phyloP scores from a whole-genome alignment of 2,113 vertebrate genomes.

The Anolis sagrei region DNA sequence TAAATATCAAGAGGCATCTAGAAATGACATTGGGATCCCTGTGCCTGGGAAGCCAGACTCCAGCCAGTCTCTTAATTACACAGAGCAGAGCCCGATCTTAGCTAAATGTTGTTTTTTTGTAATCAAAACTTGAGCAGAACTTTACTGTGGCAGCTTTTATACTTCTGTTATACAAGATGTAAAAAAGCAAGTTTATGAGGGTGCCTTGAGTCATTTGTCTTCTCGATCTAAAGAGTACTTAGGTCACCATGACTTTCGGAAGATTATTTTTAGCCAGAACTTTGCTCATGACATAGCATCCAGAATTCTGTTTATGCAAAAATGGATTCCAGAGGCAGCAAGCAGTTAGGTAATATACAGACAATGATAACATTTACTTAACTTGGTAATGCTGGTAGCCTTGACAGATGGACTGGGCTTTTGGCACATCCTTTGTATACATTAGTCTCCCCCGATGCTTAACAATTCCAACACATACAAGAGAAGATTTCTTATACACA shows the following conservation, averaged over 20 bases:
- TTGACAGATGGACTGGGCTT: constrained; percentile 69
- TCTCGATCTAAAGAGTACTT: constrained; percentile 44
- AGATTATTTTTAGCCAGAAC: constrained; percentile 65
- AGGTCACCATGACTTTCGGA: constrained; percentile 54
- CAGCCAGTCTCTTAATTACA: no score
- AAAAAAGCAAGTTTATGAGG: constrained; percentile 22
- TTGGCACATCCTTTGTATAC: constrained; percentile 78
- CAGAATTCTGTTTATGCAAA: constrained; percentile 63
- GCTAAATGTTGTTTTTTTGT: not conserved
- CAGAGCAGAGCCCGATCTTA: no score
- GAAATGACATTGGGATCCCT: not conserved
- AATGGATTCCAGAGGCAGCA: constrained; percentile 64
- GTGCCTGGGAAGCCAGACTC: not conserved
- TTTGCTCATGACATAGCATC: constrained; percentile 60
- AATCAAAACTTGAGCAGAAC: not conserved
- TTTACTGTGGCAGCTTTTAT: not conserved
- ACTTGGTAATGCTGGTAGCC: constrained; percentile 82
- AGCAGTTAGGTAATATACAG: constrained; percentile 64
- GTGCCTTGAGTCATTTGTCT: not conserved
- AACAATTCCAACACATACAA: constrained; percentile 50
- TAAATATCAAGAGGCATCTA: no score
- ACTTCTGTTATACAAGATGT: not conserved
- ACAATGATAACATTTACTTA: constrained; percentile 84
- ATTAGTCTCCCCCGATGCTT: constrained; percentile 56
- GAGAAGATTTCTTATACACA: constrained; percentile 40